Evolutionary conservation across 2,888 invertebrate genomes (phyloP).

Genomic region (Thereva unica): DNA sequence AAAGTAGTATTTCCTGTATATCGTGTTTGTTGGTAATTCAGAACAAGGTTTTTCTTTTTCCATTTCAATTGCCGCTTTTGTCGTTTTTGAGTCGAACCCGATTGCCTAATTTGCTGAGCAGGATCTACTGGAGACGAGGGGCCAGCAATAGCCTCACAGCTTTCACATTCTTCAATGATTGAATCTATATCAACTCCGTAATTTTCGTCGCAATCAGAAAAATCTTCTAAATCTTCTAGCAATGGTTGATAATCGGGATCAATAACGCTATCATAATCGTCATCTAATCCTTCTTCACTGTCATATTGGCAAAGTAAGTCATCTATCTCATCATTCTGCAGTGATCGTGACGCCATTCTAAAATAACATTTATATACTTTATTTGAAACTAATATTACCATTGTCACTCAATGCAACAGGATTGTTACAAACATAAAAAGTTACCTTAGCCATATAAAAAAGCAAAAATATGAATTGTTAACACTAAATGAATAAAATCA

Average conservation of each 20-base stretch:
- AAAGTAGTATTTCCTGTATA: constrained; percentile 20
- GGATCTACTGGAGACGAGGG: neutral
- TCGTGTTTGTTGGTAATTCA: constrained; percentile 9
- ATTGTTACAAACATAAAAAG: constrained; percentile 18
- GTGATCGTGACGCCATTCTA: constrained; percentile 17
- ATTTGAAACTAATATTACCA: neutral
- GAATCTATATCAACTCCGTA: constrained; percentile 7
- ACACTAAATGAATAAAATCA: too few relatives aligned
- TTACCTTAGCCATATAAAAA: constrained; percentile 4
- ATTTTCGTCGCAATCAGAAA: constrained; percentile 14
- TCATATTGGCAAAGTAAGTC: neutral
- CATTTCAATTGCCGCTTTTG: constrained; percentile 16
- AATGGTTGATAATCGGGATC: constrained; percentile 21
- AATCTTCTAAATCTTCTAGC: constrained; percentile 17
- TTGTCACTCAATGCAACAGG: constrained; percentile 1
- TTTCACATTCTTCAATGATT: constrained; percentile 14
- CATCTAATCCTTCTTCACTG: constrained; percentile 23
- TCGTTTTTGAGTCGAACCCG: constrained; percentile 1
- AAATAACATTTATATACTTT: constrained; percentile 10
- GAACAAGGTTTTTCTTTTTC: constrained; percentile 23
- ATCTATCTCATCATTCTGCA: neutral
- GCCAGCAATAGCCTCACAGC: constrained; percentile 1
- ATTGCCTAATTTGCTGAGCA: constrained; percentile 12
- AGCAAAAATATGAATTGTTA: constrained; percentile 8
- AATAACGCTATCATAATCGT: constrained; percentile 22